Percentiles rank a stretch among this genome's conserved stretches.
Evolutionary conservation across 30 jellyfish, hydroid and myxozoan species (phyloP).

Genomic region (Mastigias papua): DNA sequence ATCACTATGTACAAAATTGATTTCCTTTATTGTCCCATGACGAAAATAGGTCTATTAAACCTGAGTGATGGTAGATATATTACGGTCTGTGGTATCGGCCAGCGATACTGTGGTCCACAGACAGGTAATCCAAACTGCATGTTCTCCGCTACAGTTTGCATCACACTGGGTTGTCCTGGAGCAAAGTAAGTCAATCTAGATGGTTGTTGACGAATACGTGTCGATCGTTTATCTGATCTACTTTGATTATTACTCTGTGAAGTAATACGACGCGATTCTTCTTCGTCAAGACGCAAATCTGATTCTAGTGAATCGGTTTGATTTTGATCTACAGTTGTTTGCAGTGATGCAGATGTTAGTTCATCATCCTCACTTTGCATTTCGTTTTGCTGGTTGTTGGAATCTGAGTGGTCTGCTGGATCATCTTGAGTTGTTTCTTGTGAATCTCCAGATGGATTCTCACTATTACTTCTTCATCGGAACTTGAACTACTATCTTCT

Average conservation of each 20-base stretch:
- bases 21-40: no score
- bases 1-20: no score
- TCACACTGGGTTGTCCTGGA: conserved; percentile 17
- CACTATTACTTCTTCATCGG: conserved; percentile 28
- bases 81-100: no score
- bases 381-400: conserved; percentile 1
- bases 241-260: neutral
- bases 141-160: neutral
- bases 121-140: conserved; percentile 7
- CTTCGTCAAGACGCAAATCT: neutral
- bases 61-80: no score
- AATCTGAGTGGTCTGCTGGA: neutral
- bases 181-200: neutral
- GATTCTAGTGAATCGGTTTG: neutral
- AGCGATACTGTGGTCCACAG: no score
- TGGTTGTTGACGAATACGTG: conserved; percentile 23
- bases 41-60: no score
- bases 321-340: neutral
- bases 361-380: neutral
- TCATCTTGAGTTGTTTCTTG: neutral
- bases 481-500: conserved; percentile 9
- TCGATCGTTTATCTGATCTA: neutral
- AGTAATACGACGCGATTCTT: neutral
- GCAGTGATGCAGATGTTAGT: neutral
- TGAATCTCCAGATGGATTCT: neutral